phyloP scores from a whole-genome alignment of 2,888 invertebrate species.

The Folsomia manolachei region DNA sequence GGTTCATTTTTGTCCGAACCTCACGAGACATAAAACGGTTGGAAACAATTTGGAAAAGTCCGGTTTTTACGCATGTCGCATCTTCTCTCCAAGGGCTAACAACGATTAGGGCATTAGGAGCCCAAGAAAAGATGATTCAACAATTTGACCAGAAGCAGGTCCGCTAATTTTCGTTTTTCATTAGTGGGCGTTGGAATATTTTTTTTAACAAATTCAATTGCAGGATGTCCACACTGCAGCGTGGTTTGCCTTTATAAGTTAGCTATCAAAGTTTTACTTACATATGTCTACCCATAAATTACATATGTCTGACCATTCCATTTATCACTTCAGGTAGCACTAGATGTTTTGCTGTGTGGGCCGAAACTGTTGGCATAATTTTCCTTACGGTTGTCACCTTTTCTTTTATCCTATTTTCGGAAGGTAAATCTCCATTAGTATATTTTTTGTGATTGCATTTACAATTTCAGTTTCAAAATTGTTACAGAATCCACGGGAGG shows the following conservation, averaged over 20 bases:
- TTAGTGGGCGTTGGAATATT: background rate
- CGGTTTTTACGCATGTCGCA: conserved; percentile 90
- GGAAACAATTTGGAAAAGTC: conserved; percentile 60
- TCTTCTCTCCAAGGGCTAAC: conserved; percentile 85
- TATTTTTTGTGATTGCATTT: background rate
- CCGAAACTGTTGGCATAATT: conserved; percentile 81
- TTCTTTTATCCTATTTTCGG: conserved; percentile 66
- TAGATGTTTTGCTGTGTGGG: conserved; percentile 90
- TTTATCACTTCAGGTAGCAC: too few species aligned
- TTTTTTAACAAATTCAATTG: background rate
- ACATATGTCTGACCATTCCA: too few species aligned
- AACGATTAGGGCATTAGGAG: conserved; percentile 85
- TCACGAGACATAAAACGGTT: conserved; percentile 38
- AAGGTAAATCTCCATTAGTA: too few species aligned
- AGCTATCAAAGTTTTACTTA: background rate
- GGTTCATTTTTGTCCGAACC: conserved; percentile 32
- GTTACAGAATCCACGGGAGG: conserved; percentile 27
- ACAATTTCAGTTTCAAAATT: background rate
- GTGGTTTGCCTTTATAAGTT: conserved; percentile 26
- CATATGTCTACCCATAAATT: conserved; percentile 55
- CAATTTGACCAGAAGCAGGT: conserved; percentile 74
- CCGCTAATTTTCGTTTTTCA: conserved; percentile 23
- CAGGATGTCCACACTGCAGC: conserved; percentile 34
- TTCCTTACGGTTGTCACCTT: conserved; percentile 83
- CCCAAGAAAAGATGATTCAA: conserved; percentile 70